Evolutionary conservation across 2,797 vertebrate genomes (phyloP), one percentile per base, ranked within the genome.

Genomic region (Passerculus sandwichensis): DNA sequence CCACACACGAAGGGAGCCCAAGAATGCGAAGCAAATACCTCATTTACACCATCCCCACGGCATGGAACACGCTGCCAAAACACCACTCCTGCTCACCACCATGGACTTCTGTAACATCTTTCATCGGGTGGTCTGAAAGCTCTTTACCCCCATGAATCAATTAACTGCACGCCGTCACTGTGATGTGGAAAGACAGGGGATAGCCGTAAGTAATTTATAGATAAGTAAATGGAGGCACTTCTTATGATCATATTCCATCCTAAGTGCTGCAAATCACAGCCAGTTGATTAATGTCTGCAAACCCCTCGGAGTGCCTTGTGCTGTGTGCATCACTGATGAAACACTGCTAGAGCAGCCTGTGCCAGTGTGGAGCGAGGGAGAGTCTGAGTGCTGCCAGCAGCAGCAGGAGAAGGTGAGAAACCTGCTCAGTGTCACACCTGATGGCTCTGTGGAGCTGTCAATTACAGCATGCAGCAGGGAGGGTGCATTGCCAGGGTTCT

Each of bases 1-100:
- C 95, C 93, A 91, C 91, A 91, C 93, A 94, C 32, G 16, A 92
- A 96, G 86, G 75, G 48, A 91, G 29, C 70, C 82, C 88, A 73
- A 77, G 93, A 91, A 94, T 59, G 88, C 0, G 1, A 82, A 84
- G 92, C 67, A 22, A 95, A 92, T 87, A 81, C 85, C 75, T 89
- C 91, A n/a, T 94, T 95, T 91, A 80, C 90, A 85, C 91, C 91
- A 78, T 91, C 93, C 53, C 61, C 50, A 38, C 0, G 1, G 54
- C 2, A 1, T 38, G 86, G 85, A 91, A 38, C 7, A 9, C 21
- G 20, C 77, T 88, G 87, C 75, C 89, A 91, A 78, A 88, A 77
- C 44, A 38, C 50, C 48, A 2, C 40, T 51, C 53, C 62, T 67
- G 54, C 69, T 85, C 56, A 42, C 32, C 2, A 5, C 67, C 61